Conservation (phyloP, 2,888 invertebrate species). For the Carterocephalus palaemon region DNA sequence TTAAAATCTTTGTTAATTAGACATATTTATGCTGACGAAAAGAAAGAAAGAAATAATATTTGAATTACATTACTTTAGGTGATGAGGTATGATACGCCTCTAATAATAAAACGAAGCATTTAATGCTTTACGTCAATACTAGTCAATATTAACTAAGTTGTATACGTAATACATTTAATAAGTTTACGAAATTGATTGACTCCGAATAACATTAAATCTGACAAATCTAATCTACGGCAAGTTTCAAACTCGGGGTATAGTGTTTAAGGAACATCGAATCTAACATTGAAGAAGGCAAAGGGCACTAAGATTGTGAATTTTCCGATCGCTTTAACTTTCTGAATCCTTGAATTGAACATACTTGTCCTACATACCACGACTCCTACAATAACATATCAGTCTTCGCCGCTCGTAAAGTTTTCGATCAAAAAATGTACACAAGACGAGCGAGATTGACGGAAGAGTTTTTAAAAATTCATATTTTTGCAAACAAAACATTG, state of each 20-base stretch:
- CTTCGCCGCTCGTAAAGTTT: conserved; percentile 74
- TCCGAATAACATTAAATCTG: conserved; percentile 67
- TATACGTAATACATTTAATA: conserved; percentile 60
- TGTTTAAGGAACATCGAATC: conserved; percentile 65
- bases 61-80: conserved; percentile 30
- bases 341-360: conserved; percentile 48
- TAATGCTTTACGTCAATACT: conserved; percentile 63
- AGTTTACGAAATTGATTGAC: conserved; percentile 64
- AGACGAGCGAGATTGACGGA: conserved; percentile 66
- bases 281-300: conserved; percentile 72
- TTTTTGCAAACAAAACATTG: conserved; percentile 57
- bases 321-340: conserved; percentile 55
- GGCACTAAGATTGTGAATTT: conserved; percentile 52
- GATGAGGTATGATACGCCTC: conserved; percentile 57
- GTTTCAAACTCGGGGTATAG: conserved; percentile 63
- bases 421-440: conserved; percentile 63
- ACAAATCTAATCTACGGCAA: conserved; percentile 69
- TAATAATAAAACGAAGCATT: conserved; percentile 65
- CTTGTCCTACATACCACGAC: conserved; percentile 64
- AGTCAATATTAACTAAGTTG: conserved; percentile 65
- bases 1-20: conserved; percentile 48
- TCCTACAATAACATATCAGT: conserved; percentile 74
- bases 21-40: conserved; percentile 36
- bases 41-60: conserved; percentile 26
- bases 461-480: conserved; percentile 52